Base-by-base conservation (phyloP, 2,797 vertebrate species). In the Anguilla megastoma region DNA sequence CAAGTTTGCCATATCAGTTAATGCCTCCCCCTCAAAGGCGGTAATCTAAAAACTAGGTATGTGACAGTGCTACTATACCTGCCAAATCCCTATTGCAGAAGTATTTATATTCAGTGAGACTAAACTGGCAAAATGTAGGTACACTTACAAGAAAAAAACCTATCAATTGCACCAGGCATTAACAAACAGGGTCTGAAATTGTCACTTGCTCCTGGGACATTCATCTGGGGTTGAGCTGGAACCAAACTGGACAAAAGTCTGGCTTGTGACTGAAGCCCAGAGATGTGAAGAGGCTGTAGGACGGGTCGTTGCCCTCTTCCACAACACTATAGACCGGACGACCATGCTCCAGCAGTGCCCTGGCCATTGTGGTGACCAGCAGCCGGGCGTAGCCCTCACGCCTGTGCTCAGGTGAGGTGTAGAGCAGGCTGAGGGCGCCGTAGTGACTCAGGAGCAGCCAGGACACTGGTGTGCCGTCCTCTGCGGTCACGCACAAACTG, bases 361-460 rank as follows among this genome's bases (percentile, higher is more conserved):
- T 66, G 10, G 84, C 80, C 82, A 90, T 86, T 12, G 83, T 2
- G 7, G 71, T 86, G 85, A 91, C 69, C 50, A 92, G 87, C n/a
- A 50, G 18, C 52, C 41, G 88, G 18, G 86, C 89, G 45, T 91
- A 88, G 56, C 89, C 89, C 80, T 87, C 80, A 0, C 66, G 0
- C 18, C 90, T 80, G 87, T 91, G 87, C n/a, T 90, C 79, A 2
- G 91, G 89, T 12, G 69, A 8, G 0, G 91, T 80, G 50, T 91
- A 91, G 88, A 94, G 93, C 16, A 92, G 89, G 63, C 90, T 90
- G 71, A 92, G 0, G 0, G 89, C 94, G 91, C 93, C 69, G 79
- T 88, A 88, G 12, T 87, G 48, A 87, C 86, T 92, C 21, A 89
- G 79, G 63, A 92, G 86, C 24, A 90, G 30, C 90, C 91, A 92